Conservation (phyloP, 2,797 vertebrate genomes). For the Syngnathus rostellatus region DNA sequence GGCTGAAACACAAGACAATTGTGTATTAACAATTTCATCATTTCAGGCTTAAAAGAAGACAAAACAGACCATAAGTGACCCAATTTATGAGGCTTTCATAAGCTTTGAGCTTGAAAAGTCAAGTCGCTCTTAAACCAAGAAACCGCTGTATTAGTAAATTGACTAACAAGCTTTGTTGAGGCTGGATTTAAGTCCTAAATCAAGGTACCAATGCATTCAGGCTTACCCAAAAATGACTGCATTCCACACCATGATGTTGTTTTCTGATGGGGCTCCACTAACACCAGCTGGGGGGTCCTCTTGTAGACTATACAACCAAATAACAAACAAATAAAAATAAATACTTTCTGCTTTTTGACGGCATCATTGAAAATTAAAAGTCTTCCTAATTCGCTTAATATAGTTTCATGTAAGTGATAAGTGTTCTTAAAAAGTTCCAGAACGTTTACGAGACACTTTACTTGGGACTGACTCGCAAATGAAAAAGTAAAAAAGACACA, state of each 20-base stretch:
- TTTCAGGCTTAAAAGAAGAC: not conserved
- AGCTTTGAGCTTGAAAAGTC: no score
- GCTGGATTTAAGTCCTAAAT: not conserved
- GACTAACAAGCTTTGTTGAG: not conserved
- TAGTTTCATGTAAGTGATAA: not conserved
- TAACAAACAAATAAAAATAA: not conserved
- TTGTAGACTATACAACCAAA: conserved; percentile 75
- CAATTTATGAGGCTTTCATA: not conserved
- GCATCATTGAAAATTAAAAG: not conserved
- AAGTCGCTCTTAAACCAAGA: no score
- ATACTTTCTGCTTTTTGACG: not conserved
- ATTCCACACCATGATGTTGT: conserved; percentile 99
- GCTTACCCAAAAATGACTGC: conserved; percentile 96
- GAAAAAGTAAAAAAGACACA: not conserved
- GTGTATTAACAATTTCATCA: not conserved
- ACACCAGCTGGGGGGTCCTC: conserved; percentile 95
- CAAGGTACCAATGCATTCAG: not conserved
- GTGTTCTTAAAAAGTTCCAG: not conserved
- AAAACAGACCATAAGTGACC: not conserved
- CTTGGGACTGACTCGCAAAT: not conserved
- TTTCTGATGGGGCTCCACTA: conserved; percentile 93
- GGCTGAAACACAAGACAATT: conserved; percentile 60
- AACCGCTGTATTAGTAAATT: not conserved
- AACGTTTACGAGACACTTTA: not conserved
- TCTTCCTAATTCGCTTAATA: not conserved